phyloP scores from a whole-genome alignment of 2,113 vertebrate genomes.

The Tragelaphus buxtoni region DNA sequence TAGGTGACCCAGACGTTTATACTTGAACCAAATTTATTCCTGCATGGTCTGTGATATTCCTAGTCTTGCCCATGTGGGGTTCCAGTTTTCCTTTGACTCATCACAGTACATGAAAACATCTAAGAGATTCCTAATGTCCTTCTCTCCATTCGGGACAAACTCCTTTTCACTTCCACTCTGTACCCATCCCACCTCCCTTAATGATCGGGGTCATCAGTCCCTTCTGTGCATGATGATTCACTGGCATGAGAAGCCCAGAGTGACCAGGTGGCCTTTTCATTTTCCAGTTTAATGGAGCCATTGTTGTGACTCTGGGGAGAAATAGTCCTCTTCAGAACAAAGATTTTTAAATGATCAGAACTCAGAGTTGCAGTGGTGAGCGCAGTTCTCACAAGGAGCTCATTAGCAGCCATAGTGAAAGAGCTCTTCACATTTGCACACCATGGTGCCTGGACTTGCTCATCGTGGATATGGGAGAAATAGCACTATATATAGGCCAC shows the following conservation, averaged over 20 bases:
- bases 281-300: slow-evolving; percentile 33
- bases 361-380: neutral
- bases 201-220: neutral
- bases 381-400: neutral
- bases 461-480: neutral
- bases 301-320: neutral
- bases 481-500: neutral
- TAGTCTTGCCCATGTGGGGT: neutral
- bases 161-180: neutral
- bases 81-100: neutral
- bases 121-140: neutral
- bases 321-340: neutral
- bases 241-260: neutral
- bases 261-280: slow-evolving; percentile 2
- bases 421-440: neutral
- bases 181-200: neutral
- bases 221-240: neutral
- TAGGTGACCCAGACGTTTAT: neutral
- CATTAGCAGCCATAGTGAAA: neutral
- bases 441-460: neutral
- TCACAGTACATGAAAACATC: neutral
- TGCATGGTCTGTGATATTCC: neutral
- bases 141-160: neutral
- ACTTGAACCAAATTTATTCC: neutral
- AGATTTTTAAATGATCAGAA: neutral